Percentiles rank a stretch among this genome's conserved stretches.
phyloP scores from a whole-genome alignment of 2,797 vertebrate genomes.

The Prionace glauca region DNA sequence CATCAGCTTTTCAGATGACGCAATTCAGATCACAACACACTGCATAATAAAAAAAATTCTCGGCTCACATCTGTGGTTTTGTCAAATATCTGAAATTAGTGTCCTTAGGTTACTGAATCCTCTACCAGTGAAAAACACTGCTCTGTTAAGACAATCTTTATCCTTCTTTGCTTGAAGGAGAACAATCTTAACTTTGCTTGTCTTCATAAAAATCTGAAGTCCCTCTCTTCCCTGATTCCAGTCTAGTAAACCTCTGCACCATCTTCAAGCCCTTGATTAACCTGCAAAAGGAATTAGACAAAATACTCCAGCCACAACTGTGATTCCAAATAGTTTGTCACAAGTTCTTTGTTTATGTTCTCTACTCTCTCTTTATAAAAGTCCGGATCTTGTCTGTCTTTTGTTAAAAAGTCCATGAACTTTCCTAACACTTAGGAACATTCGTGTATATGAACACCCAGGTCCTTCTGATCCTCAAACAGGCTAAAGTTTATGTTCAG shows the following conservation, averaged over 20 bases:
- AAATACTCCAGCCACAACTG: neutral
- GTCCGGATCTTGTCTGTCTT: neutral
- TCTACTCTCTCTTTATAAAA: neutral
- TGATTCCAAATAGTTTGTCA: neutral
- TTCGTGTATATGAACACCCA: neutral
- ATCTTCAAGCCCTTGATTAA: neutral
- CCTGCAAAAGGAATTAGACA: neutral
- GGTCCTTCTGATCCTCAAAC: neutral
- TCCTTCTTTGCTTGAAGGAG: neutral
- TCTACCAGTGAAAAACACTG: neutral
- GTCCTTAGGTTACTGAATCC: neutral
- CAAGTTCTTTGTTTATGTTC: neutral
- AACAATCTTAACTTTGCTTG: neutral
- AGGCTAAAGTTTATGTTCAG: neutral
- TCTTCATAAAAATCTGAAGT: too few relatives aligned
- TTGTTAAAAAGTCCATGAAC: neutral
- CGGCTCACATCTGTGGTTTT: neutral
- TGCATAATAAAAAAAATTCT: neutral
- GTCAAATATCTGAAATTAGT: neutral
- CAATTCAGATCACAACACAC: neutral
- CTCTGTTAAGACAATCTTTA: neutral
- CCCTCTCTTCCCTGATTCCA: too few relatives aligned
- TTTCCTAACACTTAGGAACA: neutral
- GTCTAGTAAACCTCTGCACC: too few relatives aligned
- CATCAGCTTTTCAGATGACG: neutral